Evolutionary conservation across 2,797 vertebrate species (phyloP).

Genomic region (Diceros bicornis): DNA sequence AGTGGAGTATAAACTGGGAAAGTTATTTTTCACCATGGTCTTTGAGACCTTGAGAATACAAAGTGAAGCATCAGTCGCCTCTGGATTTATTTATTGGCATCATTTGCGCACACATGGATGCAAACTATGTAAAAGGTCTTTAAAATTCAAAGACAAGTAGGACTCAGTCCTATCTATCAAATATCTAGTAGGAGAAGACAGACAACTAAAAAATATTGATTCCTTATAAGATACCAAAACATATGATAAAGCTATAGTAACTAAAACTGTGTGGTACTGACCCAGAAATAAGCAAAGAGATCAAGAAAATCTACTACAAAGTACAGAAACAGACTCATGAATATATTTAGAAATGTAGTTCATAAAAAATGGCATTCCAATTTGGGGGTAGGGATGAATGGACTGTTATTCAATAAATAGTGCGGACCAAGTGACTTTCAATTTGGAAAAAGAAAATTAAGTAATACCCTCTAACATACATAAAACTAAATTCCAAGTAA

Average conservation of each 20-base stretch:
- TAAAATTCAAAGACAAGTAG: not conserved
- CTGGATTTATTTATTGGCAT: not conserved
- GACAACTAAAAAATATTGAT: not conserved
- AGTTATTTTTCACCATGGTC: not conserved
- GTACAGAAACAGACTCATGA: not conserved
- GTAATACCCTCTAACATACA: not conserved
- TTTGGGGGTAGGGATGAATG: not conserved
- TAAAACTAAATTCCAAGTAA: constrained; percentile 26
- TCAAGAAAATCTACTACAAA: constrained; percentile 23
- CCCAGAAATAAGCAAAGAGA: constrained; percentile 26
- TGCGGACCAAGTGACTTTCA: not conserved
- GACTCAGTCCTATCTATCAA: not conserved
- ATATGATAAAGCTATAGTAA: not conserved
- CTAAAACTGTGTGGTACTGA: not conserved
- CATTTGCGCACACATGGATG: not conserved
- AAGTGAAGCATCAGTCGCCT: not conserved
- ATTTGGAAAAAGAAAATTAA: constrained; percentile 48
- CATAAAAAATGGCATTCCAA: not conserved
- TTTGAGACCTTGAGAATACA: not conserved
- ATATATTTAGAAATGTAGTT: constrained; percentile 63
- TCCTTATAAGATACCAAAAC: not conserved
- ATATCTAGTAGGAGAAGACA: not conserved
- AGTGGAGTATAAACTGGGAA: not conserved
- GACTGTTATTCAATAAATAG: not conserved
- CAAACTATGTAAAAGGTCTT: not conserved